Evolutionary conservation across 30 jellyfish, hydroid and myxozoan species (phyloP).

Genomic region (Aurelia sp.): DNA sequence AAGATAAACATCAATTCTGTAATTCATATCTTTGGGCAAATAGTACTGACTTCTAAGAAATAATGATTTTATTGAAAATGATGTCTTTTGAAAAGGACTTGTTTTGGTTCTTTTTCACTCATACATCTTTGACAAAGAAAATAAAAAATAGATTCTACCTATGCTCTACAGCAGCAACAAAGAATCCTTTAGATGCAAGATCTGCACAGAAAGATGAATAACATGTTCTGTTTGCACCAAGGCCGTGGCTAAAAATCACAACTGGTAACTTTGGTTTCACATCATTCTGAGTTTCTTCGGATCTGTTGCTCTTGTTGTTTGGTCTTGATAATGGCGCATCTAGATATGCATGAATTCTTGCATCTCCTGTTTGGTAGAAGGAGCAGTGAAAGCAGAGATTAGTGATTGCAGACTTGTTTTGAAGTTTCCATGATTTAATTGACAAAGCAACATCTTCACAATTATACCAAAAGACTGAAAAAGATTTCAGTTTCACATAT

Average conservation of each 20-base stretch:
- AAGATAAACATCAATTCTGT: too few species aligned
- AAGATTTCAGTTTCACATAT: too few species aligned
- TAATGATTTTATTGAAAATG: too few species aligned
- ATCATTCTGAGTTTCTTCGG: not conserved
- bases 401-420: too few species aligned
- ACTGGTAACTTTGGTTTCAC: constrained; percentile 66
- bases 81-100: too few species aligned
- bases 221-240: constrained; percentile 64
- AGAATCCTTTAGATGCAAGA: constrained; percentile 88
- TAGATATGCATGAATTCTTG: constrained; percentile 45
- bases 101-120: not conserved
- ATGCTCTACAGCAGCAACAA: constrained; percentile 96
- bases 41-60: too few species aligned
- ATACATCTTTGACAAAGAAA: not conserved
- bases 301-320: not conserved
- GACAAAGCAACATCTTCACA: too few species aligned
- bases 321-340: constrained; percentile 50
- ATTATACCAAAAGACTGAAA: too few species aligned
- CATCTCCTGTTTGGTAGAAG: constrained; percentile 18
- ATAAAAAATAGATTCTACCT: constrained; percentile 32
- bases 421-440: too few species aligned
- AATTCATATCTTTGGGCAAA: too few species aligned
- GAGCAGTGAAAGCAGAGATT: too few species aligned
- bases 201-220: constrained; percentile 80
- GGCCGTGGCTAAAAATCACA: constrained; percentile 89